Percentiles rank a stretch among this genome's conserved stretches.
These are phyloP conservation scores for Oncorhynchus masou DNA, from an alignment of 2,113 vertebrate species.

Conservation along the genomic window DNA sequence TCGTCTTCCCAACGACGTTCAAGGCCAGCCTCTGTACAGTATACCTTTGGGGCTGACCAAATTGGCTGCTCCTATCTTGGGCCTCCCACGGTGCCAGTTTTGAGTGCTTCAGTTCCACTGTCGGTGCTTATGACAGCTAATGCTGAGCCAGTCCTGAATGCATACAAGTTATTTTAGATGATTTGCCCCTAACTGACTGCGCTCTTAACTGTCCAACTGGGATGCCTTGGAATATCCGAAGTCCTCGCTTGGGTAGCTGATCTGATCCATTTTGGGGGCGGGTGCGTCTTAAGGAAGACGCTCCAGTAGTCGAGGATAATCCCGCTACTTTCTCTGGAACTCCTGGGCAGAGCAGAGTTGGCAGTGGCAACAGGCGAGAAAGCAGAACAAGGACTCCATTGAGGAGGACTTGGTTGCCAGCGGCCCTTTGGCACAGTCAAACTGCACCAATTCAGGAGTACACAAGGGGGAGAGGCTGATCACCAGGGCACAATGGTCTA, in stretches of 20 bases:
- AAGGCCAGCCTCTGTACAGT: neutral
- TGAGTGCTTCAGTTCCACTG: neutral
- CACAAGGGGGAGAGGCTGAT: neutral
- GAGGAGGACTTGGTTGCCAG: neutral
- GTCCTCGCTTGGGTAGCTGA: neutral
- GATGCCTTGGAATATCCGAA: neutral
- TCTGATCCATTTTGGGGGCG: neutral
- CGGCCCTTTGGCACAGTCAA: neutral
- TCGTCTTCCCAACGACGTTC: conserved; percentile 15
- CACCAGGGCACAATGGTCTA: neutral
- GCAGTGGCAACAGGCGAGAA: neutral
- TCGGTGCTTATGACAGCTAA: neutral
- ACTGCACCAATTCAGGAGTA: neutral
- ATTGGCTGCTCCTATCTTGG: neutral
- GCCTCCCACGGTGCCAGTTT: neutral
- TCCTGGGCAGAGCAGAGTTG: neutral
- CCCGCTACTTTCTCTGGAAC: neutral
- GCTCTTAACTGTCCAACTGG: neutral
- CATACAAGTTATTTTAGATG: neutral
- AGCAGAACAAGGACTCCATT: conserved; percentile 5
- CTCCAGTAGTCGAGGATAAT: too few species aligned
- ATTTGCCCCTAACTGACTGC: neutral
- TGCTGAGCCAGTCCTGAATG: neutral
- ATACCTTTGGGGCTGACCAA: neutral
- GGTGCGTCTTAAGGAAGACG: neutral